These are phyloP conservation scores for Elgonia sp. DNA, from an alignment of 2,888 invertebrate genomes.

Conservation along the genomic window DNA sequence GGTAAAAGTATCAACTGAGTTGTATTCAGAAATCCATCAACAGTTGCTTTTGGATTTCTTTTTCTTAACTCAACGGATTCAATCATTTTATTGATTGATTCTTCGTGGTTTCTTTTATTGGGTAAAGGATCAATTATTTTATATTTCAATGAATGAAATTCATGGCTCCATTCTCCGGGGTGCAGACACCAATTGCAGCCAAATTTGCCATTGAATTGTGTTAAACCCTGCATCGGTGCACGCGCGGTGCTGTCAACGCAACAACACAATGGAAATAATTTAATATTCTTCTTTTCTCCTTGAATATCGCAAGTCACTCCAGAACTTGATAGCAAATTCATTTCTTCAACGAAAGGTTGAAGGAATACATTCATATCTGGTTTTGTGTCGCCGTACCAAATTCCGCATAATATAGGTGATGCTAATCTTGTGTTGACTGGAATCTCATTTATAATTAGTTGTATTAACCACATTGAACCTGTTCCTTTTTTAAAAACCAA, in stretches of 20 bases:
- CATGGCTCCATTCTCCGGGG: slow-evolving; percentile 20
- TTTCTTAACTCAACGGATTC: slow-evolving; percentile 28
- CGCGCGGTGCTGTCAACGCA: slow-evolving; percentile 64
- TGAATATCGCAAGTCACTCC: slow-evolving; percentile 55
- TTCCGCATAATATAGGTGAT: slow-evolving; percentile 56
- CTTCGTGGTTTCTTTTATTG: slow-evolving; percentile 18
- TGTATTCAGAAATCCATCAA: slow-evolving; percentile 44
- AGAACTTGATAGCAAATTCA: slow-evolving; percentile 55
- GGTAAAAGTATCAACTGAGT: slow-evolving; percentile 46
- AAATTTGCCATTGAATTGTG: too few relatives aligned
- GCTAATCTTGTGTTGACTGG: neutral
- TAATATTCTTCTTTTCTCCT: slow-evolving; percentile 42
- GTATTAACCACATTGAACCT: slow-evolving; percentile 68
- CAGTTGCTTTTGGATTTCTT: slow-evolving; percentile 35
- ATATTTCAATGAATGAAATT: slow-evolving; percentile 36
- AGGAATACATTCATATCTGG: slow-evolving; percentile 60
- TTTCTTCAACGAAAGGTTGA: slow-evolving; percentile 65
- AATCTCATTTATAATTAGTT: slow-evolving; percentile 58
- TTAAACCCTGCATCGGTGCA: slow-evolving; percentile 51
- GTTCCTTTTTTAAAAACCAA: slow-evolving; percentile 63
- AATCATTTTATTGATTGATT: slow-evolving; percentile 24
- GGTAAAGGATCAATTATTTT: slow-evolving; percentile 10
- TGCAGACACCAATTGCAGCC: too few relatives aligned
- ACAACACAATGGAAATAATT: slow-evolving; percentile 47
- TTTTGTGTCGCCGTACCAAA: slow-evolving; percentile 11